Evolutionary conservation across 2,888 invertebrate genomes (phyloP).

Genomic region (Ceraclea dissimilis): DNA sequence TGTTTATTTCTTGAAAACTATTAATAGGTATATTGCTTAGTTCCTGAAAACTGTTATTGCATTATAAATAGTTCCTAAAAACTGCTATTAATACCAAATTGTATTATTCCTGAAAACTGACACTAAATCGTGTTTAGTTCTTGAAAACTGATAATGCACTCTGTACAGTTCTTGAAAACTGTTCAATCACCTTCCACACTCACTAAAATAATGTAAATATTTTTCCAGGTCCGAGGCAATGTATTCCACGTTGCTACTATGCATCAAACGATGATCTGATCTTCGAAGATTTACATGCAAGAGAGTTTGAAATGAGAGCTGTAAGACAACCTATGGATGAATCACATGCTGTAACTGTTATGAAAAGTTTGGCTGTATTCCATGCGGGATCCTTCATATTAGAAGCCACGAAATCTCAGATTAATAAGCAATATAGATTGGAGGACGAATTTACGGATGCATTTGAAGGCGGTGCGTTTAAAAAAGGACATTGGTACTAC

Average conservation of each 20-base stretch:
- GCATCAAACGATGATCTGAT: conserved; percentile 35
- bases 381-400: conserved; percentile 20
- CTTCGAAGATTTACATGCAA: conserved; percentile 37
- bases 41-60: no score
- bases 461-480: not conserved
- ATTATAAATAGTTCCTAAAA: no score
- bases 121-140: no score
- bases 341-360: conserved; percentile 11
- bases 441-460: not conserved
- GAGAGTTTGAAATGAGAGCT: conserved; percentile 25
- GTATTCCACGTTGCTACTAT: conserved; percentile 35
- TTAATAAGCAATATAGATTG: conserved; percentile 17
- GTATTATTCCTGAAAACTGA: no score
- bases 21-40: no score
- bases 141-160: no score
- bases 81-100: no score
- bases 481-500: conserved; percentile 4
- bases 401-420: conserved; percentile 12
- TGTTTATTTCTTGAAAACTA: no score
- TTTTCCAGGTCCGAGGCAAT: conserved; percentile 20
- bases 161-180: no score
- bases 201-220: no score
- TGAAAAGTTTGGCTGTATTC: conserved; percentile 19
- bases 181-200: no score
- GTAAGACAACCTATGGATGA: conserved; percentile 8